These are phyloP conservation scores for Notamacropus eugenii DNA, from an alignment of 2,797 vertebrate species.

Conservation along the genomic window DNA sequence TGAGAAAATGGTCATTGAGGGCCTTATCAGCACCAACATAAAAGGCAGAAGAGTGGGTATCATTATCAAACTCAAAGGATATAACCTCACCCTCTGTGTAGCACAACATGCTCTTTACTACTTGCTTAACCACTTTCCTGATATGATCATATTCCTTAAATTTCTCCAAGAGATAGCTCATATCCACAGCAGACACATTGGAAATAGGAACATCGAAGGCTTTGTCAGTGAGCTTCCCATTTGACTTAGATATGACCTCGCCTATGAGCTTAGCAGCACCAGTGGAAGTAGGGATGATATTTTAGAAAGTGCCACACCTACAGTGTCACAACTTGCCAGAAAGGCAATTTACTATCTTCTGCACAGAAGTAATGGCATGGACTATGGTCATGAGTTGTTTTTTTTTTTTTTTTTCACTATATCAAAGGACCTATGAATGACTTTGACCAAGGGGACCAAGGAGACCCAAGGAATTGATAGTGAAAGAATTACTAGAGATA, in stretches of 20 bases:
- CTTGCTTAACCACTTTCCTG: not conserved
- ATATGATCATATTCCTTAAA: not conserved
- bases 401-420: not conserved
- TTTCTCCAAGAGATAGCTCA: not conserved
- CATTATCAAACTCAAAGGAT: not conserved
- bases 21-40: not conserved
- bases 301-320: not conserved
- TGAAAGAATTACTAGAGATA: not conserved
- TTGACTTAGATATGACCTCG: not conserved
- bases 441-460: not conserved
- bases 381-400: not conserved
- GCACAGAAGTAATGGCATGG: not conserved
- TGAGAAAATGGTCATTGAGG: not conserved
- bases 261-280: not conserved
- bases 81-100: not conserved
- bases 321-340: not conserved
- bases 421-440: not conserved
- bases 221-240: not conserved
- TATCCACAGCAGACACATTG: not conserved
- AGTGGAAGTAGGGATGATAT: not conserved
- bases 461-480: not conserved
- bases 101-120: not conserved
- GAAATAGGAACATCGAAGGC: not conserved
- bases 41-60: not conserved
- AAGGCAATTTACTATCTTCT: not conserved